A percentile compares a stretch with the other conserved stretches of the same genome.
These are phyloP conservation scores for Gallinago stenura DNA, from an alignment of 2,797 vertebrate species.

Conservation along the genomic window DNA sequence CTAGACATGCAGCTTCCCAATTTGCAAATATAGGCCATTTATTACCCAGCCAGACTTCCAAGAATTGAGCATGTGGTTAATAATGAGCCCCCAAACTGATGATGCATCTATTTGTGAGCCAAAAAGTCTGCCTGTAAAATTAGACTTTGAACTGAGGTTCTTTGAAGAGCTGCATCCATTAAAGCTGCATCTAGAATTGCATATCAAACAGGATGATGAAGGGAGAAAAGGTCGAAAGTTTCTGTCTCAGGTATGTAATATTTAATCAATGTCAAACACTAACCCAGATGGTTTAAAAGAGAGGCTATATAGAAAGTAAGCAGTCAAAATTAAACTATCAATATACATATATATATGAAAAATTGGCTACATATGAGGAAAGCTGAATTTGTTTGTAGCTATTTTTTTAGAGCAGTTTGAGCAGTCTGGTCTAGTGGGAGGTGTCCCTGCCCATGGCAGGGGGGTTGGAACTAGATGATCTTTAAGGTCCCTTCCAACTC, in stretches of 20 bases:
- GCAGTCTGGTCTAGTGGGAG: no score
- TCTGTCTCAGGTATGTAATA: not conserved
- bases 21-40: not conserved
- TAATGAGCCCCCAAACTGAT: not conserved
- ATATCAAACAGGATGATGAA: not conserved
- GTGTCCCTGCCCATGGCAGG: no score
- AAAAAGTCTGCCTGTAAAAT: conserved; percentile 7
- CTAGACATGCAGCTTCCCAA: not conserved
- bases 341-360: not conserved
- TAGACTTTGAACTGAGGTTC: not conserved
- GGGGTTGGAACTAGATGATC: no score
- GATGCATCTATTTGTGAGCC: not conserved
- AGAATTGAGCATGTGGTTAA: not conserved
- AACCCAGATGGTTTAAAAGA: not conserved
- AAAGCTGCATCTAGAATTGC: not conserved
- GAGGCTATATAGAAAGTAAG: not conserved
- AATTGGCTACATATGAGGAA: not conserved
- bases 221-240: not conserved
- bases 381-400: not conserved
- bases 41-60: not conserved
- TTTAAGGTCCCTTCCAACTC: no score
- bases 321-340: not conserved
- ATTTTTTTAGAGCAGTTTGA: no score
- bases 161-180: not conserved
- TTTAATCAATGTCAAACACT: not conserved